These are phyloP conservation scores for Allolobophora icterica DNA, from an alignment of 2,888 invertebrate genomes.

Conservation along the genomic window DNA sequence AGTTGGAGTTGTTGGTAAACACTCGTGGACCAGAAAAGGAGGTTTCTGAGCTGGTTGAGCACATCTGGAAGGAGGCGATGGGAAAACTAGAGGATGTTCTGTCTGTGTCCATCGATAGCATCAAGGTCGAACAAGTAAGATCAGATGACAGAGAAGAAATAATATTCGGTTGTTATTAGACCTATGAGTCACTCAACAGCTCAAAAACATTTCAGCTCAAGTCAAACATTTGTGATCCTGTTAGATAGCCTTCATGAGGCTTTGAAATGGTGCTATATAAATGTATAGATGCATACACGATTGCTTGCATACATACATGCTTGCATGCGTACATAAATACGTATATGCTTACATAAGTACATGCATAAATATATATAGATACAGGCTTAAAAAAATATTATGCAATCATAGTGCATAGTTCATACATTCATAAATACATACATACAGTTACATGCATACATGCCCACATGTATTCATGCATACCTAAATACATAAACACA, in stretches of 20 bases:
- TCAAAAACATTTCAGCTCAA: not conserved
- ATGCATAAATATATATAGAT: not conserved
- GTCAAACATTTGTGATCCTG: not conserved
- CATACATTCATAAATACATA: no score
- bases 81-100: slow-evolving; percentile 55
- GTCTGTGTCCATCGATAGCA: slow-evolving; percentile 47
- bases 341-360: not conserved
- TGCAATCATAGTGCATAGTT: no score
- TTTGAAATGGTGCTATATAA: not conserved
- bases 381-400: no score
- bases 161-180: not conserved
- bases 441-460: no score
- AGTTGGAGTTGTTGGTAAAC: slow-evolving; percentile 12
- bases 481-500: no score
- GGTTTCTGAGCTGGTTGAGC: slow-evolving; percentile 55
- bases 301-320: not conserved
- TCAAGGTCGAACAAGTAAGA: slow-evolving; percentile 58
- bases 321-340: not conserved
- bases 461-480: no score
- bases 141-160: not conserved
- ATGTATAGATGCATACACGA: not conserved
- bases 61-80: slow-evolving; percentile 60
- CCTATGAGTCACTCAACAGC: not conserved
- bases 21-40: slow-evolving; percentile 22
- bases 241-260: not conserved